phyloP scores from a whole-genome alignment of 1,140 invertebrate genomes.

The Caenorhabditis remanei region DNA sequence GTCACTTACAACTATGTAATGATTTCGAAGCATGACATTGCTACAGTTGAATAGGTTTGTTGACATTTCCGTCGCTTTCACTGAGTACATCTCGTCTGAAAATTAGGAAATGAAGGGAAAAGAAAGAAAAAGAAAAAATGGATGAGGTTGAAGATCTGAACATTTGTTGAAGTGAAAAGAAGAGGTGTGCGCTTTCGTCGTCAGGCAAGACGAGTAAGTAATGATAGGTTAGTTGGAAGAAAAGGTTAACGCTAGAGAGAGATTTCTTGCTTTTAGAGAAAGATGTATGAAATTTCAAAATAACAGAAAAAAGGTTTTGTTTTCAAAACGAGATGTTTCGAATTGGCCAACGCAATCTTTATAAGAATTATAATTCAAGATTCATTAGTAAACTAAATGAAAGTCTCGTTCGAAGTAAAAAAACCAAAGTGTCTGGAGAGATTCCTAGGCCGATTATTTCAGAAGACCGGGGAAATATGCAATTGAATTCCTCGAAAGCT shows the following conservation, averaged over 20 bases:
- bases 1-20: slow-evolving; percentile 32
- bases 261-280: neutral
- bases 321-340: no score
- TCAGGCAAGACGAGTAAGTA: slow-evolving; percentile 8
- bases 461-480: no score
- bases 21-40: slow-evolving; percentile 33
- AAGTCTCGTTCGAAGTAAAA: no score
- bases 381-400: no score
- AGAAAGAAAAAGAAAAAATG: neutral
- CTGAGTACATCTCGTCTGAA: slow-evolving; percentile 35
- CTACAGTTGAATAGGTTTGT: slow-evolving; percentile 8
- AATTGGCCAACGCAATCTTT: no score
- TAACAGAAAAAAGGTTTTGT: no score
- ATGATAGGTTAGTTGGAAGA: neutral
- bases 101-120: neutral
- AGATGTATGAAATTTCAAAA: neutral
- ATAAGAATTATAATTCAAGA: no score
- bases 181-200: slow-evolving; percentile 1
- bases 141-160: neutral
- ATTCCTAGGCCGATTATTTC: no score
- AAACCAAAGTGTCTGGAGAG: no score
- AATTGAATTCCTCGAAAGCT: no score
- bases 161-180: slow-evolving; percentile 7
- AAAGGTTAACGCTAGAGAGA: neutral
- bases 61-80: neutral